phyloP scores from a whole-genome alignment of 1,140 invertebrate species.

The Drosophila tropicalis region DNA sequence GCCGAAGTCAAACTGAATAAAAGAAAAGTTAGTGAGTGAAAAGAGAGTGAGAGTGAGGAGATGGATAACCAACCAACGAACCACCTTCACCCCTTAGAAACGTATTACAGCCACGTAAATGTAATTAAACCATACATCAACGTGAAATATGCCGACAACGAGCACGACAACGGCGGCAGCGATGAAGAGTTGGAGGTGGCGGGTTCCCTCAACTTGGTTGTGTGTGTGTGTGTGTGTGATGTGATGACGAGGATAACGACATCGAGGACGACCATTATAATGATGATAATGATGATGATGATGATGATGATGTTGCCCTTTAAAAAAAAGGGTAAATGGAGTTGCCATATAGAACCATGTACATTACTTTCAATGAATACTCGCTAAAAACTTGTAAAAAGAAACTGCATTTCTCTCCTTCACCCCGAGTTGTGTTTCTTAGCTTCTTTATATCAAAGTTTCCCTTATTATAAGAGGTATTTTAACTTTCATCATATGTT shows the following conservation, averaged over 20 bases:
- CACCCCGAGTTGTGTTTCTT: neutral
- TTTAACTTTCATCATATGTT: constrained; percentile 6
- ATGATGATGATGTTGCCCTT: neutral
- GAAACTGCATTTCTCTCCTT: neutral
- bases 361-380: constrained; percentile 6
- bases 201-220: neutral
- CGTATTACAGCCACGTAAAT: constrained; percentile 74
- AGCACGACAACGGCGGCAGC: constrained; percentile 20
- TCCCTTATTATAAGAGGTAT: constrained; percentile 6
- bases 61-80: constrained; percentile 3
- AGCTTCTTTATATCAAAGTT: neutral
- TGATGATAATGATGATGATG: neutral
- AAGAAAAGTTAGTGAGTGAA: constrained; percentile 7
- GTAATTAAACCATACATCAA: constrained; percentile 82
- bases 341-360: constrained; percentile 1
- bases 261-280: neutral
- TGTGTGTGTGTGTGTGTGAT: constrained; percentile 23
- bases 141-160: constrained; percentile 75
- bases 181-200: constrained; percentile 16
- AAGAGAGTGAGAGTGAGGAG: neutral
- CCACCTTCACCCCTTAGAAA: constrained; percentile 1
- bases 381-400: neutral
- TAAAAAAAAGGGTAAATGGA: constrained; percentile 13
- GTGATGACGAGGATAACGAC: constrained; percentile 10
- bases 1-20: constrained; percentile 10